phyloP scores from a whole-genome alignment of 2,888 invertebrate genomes.

The Prosapia bicincta region DNA sequence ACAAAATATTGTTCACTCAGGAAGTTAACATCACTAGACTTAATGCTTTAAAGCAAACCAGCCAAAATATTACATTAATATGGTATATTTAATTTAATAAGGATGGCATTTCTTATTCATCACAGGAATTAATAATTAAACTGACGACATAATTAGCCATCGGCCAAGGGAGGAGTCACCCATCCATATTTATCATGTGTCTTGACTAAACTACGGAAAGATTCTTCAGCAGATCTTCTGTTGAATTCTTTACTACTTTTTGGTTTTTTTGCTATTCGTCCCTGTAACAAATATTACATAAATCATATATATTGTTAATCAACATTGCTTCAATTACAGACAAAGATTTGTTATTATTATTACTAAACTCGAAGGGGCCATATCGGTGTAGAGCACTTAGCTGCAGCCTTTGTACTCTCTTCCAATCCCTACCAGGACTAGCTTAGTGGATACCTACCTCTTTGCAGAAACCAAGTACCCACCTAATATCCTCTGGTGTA shows the following conservation, averaged over 20 bases:
- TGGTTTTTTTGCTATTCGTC: slow-evolving; percentile 73
- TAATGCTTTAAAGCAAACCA: background rate
- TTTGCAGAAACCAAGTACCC: too few species aligned
- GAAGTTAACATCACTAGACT: background rate
- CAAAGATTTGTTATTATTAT: too few species aligned
- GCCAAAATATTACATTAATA: background rate
- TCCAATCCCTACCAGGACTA: too few species aligned
- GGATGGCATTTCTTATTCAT: background rate
- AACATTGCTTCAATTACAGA: too few species aligned
- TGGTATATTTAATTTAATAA: background rate
- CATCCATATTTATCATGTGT: slow-evolving; percentile 90
- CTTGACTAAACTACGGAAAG: slow-evolving; percentile 81
- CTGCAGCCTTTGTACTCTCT: too few species aligned
- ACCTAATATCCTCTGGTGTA: too few species aligned
- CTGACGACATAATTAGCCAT: slow-evolving; percentile 57
- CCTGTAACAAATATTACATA: slow-evolving; percentile 50
- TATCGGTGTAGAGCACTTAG: too few species aligned
- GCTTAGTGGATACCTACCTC: too few species aligned
- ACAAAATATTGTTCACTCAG: background rate
- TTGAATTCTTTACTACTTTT: slow-evolving; percentile 73
- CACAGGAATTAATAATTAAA: background rate
- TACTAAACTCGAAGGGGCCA: too few species aligned
- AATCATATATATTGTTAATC: too few species aligned
- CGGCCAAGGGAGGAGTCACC: slow-evolving; percentile 83
- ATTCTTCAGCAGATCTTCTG: slow-evolving; percentile 78